A percentile compares a stretch with the other conserved stretches of the same genome.
Evolutionary conservation across 1,140 invertebrate genomes (phyloP).

Genomic region (Drosophila orosa): DNA sequence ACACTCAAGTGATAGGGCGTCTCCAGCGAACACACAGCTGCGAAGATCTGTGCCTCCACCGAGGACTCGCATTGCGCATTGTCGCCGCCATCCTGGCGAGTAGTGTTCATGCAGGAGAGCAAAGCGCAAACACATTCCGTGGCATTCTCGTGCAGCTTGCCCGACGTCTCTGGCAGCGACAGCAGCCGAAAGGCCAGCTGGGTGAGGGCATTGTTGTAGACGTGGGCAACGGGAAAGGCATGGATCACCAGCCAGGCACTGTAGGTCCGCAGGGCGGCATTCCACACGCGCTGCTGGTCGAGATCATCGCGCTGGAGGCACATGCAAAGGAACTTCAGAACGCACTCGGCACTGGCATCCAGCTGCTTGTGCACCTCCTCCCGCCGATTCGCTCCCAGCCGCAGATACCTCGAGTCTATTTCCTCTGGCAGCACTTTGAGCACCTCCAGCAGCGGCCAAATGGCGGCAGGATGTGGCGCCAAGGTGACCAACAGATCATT

Average conservation of each 20-base stretch:
- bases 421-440: constrained; percentile 98
- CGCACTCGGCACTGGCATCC: constrained; percentile 87
- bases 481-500: constrained; percentile 92
- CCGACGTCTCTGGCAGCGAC: constrained; percentile 86
- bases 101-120: constrained; percentile 91
- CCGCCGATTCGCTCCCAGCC: constrained; percentile 95
- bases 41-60: constrained; percentile 92
- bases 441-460: constrained; percentile 95
- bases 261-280: constrained; percentile 90
- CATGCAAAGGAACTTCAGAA: constrained; percentile 91
- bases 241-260: constrained; percentile 91
- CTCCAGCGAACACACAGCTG: constrained; percentile 92
- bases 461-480: constrained; percentile 87
- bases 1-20: constrained; percentile 96
- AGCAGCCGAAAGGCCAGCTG: constrained; percentile 89
- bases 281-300: constrained; percentile 85
- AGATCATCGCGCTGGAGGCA: constrained; percentile 87
- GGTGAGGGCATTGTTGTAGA: constrained; percentile 89
- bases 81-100: constrained; percentile 75
- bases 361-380: constrained; percentile 93
- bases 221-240: constrained; percentile 88
- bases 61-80: constrained; percentile 84
- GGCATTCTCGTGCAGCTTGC: constrained; percentile 94
- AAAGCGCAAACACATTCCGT: constrained; percentile 96
- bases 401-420: constrained; percentile 92